phyloP scores from a whole-genome alignment of 2,888 invertebrate genomes.

The Nephrotoma appendiculata region DNA sequence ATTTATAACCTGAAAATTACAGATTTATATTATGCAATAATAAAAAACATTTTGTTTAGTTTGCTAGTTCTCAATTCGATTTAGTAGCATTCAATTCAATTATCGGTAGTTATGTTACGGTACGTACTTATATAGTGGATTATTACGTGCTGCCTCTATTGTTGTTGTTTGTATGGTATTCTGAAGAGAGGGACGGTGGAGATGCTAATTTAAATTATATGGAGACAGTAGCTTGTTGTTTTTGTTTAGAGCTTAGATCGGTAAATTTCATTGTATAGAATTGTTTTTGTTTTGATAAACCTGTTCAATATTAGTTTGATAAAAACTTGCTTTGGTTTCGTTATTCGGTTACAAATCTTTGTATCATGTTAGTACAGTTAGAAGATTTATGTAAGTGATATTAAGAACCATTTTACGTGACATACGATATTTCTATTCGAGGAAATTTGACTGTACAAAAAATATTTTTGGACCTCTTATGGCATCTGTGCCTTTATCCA shows the following conservation, averaged over 20 bases:
- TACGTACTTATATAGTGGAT: neutral
- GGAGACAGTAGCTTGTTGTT: neutral
- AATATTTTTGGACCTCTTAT: too few relatives aligned
- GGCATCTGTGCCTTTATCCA: too few relatives aligned
- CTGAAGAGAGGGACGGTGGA: neutral
- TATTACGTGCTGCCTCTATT: neutral
- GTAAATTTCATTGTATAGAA: neutral
- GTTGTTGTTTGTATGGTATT: neutral
- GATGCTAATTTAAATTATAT: neutral
- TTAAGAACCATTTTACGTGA: too few relatives aligned
- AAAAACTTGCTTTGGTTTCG: neutral
- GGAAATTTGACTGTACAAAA: too few relatives aligned
- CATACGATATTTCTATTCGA: too few relatives aligned
- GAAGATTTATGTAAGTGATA: neutral
- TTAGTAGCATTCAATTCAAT: neutral
- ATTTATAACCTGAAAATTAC: neutral
- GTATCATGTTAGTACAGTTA: slow-evolving; percentile 5
- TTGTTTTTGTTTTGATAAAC: neutral
- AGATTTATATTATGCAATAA: neutral
- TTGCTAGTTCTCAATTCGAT: neutral
- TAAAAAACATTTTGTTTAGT: neutral
- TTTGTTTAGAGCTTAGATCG: neutral
- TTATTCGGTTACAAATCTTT: neutral
- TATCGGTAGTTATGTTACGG: neutral
- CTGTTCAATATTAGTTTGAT: neutral